phyloP scores from a whole-genome alignment of 2,888 invertebrate species.

The Acrobasis repandana region DNA sequence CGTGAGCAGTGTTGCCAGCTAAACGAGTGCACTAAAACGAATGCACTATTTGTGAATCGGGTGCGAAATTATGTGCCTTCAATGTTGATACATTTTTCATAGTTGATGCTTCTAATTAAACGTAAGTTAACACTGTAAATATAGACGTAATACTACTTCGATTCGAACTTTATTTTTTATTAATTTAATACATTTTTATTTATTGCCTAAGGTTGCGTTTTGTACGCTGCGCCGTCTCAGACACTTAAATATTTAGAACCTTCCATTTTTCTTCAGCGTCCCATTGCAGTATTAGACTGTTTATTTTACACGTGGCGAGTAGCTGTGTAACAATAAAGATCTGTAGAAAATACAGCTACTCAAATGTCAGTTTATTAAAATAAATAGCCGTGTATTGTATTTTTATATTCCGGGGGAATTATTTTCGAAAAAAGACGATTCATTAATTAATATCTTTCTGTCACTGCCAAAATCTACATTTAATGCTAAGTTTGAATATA shows the following conservation, averaged over 20 bases:
- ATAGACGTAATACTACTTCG: conserved; percentile 69
- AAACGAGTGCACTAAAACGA: conserved; percentile 59
- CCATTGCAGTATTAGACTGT: background rate
- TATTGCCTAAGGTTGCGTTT: conserved; percentile 66
- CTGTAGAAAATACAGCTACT: background rate
- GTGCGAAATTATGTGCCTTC: conserved; percentile 83
- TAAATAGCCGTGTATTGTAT: background rate
- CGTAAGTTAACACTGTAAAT: conserved; percentile 77
- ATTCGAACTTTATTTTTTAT: conserved; percentile 76
- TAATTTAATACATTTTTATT: conserved; percentile 75
- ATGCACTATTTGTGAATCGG: conserved; percentile 69
- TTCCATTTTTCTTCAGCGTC: conserved; percentile 17
- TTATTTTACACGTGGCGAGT: background rate
- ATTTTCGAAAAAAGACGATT: background rate
- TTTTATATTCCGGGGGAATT: background rate
- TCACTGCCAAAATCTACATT: conserved; percentile 49
- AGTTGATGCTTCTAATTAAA: conserved; percentile 81
- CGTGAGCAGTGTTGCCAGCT: conserved; percentile 51
- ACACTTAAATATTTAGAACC: conserved; percentile 23
- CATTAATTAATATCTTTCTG: conserved; percentile 24
- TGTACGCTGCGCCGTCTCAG: conserved; percentile 38
- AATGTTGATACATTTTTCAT: conserved; percentile 79
- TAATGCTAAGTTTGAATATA: conserved; percentile 24
- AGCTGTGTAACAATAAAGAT: background rate
- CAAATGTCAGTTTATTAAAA: background rate